phyloP scores from a whole-genome alignment of 2,113 vertebrate genomes.

The Pycnonotus jocosus region DNA sequence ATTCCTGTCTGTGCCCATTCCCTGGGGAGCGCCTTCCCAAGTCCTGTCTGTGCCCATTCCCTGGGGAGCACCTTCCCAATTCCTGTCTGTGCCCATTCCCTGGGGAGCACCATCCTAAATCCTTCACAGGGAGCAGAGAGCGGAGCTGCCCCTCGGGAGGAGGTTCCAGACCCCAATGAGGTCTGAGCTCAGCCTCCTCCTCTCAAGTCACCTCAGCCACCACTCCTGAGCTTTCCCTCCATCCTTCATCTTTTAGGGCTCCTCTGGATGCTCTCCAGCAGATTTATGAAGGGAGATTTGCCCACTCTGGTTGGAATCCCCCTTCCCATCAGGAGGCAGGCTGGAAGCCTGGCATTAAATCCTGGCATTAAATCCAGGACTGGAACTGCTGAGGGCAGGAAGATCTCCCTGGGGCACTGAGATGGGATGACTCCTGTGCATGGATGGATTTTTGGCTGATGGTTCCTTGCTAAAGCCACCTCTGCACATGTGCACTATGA shows the following conservation, averaged over 20 bases:
- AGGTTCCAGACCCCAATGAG: rapidly evolving
- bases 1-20: background rate
- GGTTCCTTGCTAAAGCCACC: background rate
- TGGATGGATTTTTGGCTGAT: background rate
- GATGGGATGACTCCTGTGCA: background rate
- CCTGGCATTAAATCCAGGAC: background rate
- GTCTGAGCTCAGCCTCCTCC: background rate
- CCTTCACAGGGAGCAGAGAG: background rate
- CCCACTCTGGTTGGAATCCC: rapidly evolving
- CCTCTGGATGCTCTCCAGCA: background rate
- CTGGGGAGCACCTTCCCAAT: background rate
- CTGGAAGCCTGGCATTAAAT: too few relatives aligned
- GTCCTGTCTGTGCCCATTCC: background rate
- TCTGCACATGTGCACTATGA: rapidly evolving
- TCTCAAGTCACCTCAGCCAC: background rate
- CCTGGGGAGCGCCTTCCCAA: too few relatives aligned
- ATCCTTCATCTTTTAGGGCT: background rate
- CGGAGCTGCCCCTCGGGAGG: background rate
- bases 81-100: background rate
- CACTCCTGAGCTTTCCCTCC: background rate
- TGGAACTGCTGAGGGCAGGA: background rate
- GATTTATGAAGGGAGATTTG: background rate
- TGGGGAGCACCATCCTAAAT: too few relatives aligned
- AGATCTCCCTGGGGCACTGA: background rate
- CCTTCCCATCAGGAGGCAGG: background rate